Conservation (phyloP, 2,888 invertebrate species). For the Nezara viridula region DNA sequence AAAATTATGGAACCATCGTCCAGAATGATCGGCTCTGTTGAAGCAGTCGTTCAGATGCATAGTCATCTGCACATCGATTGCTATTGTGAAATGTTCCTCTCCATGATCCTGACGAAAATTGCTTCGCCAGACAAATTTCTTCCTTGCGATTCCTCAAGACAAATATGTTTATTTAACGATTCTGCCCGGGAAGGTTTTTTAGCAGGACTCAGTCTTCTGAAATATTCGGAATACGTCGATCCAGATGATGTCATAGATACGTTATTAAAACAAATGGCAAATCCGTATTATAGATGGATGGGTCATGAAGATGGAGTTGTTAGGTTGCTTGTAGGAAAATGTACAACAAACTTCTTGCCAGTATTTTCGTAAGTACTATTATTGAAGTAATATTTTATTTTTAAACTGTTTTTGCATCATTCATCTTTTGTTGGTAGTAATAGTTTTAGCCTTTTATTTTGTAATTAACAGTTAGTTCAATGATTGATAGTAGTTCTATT, state of each 20-base stretch:
- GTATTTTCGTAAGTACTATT: not conserved
- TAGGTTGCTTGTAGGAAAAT: not conserved
- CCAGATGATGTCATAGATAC: not conserved
- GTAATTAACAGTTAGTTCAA: too few relatives aligned
- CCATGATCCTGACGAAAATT: conserved; percentile 52
- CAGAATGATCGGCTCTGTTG: not conserved
- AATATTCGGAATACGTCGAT: not conserved
- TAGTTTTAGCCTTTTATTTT: too few relatives aligned
- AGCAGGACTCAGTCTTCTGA: not conserved
- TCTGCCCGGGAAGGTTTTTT: not conserved
- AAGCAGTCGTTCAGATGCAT: conserved; percentile 57
- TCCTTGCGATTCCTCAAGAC: not conserved
- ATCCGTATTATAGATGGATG: not conserved
- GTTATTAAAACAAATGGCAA: not conserved
- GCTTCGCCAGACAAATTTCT: conserved; percentile 14
- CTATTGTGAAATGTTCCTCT: conserved; percentile 52
- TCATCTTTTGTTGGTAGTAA: too few relatives aligned
- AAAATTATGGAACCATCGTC: not conserved
- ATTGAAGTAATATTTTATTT: not conserved
- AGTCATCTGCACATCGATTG: conserved; percentile 47
- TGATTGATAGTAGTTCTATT: too few relatives aligned
- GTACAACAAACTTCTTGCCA: not conserved
- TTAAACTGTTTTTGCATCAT: too few relatives aligned
- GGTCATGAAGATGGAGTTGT: not conserved
- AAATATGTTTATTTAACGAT: not conserved